phyloP scores from a whole-genome alignment of 2,113 vertebrate genomes.

The Bubalus kerabau region DNA sequence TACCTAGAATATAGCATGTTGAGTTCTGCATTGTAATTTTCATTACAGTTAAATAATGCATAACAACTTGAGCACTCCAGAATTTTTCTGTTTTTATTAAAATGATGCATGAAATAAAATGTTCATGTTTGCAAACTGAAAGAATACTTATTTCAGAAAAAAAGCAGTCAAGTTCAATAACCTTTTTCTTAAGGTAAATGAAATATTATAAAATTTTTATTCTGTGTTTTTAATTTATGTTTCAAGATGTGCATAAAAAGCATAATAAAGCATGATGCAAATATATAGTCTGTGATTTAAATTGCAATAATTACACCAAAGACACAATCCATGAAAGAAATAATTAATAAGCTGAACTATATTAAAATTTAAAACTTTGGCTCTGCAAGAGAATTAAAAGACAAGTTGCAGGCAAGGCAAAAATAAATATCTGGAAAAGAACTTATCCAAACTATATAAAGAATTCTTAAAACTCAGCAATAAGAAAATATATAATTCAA shows the following conservation, averaged over 20 bases:
- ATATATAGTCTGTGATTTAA: neutral
- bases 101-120: neutral
- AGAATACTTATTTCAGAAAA: neutral
- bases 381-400: neutral
- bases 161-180: neutral
- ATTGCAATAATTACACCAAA: neutral
- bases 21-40: slow-evolving; percentile 45
- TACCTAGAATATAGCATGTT: neutral
- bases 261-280: neutral
- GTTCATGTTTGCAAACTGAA: neutral
- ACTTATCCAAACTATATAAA: neutral
- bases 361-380: neutral
- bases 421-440: neutral
- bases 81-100: neutral
- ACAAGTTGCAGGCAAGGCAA: neutral
- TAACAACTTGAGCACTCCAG: neutral
- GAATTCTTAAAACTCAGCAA: neutral
- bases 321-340: neutral
- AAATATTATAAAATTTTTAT: neutral
- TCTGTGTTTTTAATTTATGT: neutral
- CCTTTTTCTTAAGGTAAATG: neutral
- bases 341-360: neutral
- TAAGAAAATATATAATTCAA: neutral
- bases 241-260: neutral
- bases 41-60: neutral